Conservation (phyloP, 64 coral and sea anemone species). For the Montipora sp. region DNA sequence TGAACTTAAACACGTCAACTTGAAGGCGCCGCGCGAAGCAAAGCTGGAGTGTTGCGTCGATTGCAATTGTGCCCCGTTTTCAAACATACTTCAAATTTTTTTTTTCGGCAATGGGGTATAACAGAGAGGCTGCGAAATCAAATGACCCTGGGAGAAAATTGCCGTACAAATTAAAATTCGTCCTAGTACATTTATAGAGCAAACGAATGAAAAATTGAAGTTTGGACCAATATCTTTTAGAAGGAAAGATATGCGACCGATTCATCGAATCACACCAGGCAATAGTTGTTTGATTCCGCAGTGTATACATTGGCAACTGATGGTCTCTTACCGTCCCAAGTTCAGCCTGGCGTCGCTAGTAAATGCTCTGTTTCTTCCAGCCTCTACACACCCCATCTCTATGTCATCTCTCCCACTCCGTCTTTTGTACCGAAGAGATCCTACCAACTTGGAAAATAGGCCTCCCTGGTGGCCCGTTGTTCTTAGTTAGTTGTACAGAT, state of each 20-base stretch:
- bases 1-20: no score
- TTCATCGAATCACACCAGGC: not conserved
- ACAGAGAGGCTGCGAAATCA: not conserved
- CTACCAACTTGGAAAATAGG: slow-evolving; percentile 39
- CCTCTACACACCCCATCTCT: not conserved
- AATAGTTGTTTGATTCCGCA: no score
- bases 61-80: no score
- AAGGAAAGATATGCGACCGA: not conserved
- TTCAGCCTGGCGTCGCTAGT: slow-evolving; percentile 40
- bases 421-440: slow-evolving; percentile 13
- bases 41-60: no score
- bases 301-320: no score
- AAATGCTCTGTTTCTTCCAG: slow-evolving; percentile 21
- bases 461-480: slow-evolving; percentile 15
- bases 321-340: slow-evolving; percentile 14
- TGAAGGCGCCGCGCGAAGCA: no score
- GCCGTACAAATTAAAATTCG: no score
- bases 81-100: no score
- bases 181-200: no score
- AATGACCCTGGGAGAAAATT: not conserved
- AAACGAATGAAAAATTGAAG: not conserved
- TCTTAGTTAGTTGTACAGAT: not conserved
- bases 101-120: no score
- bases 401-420: slow-evolving; percentile 11
- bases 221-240: not conserved